Conservation (phyloP, 92 coral and sea anemone genomes). For the Meandrina meandrites region DNA sequence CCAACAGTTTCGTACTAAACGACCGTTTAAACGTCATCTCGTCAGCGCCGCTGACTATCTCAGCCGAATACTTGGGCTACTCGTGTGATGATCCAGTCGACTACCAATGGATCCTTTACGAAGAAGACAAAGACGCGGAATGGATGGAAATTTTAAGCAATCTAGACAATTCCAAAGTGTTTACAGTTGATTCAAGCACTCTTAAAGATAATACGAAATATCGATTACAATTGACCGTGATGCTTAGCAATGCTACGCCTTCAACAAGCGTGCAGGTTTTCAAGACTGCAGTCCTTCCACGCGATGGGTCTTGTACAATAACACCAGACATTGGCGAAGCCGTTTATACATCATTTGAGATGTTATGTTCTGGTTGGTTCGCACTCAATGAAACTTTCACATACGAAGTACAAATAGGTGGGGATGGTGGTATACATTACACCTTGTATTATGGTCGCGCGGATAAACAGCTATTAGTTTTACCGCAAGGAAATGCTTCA, state of each 20-base stretch:
- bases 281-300: constrained; percentile 19
- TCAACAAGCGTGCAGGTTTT: constrained; percentile 12
- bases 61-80: constrained; percentile 26
- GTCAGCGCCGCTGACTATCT: constrained; percentile 31
- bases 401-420: constrained; percentile 21
- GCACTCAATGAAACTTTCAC: constrained; percentile 12
- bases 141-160: neutral
- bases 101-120: constrained; percentile 22
- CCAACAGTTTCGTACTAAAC: constrained; percentile 6
- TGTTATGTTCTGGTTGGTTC: constrained; percentile 13
- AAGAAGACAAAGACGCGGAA: neutral
- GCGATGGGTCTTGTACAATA: constrained; percentile 5
- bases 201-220: constrained; percentile 5
- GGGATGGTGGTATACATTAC: neutral
- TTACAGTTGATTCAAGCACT: constrained; percentile 3
- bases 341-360: constrained; percentile 15
- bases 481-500: constrained; percentile 30
- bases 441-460: constrained; percentile 5
- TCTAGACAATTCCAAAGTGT: neutral
- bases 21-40: constrained; percentile 19
- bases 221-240: neutral
- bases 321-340: constrained; percentile 36
- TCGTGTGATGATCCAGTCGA: constrained; percentile 19
- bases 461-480: neutral
- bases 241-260: neutral